A percentile compares a stretch with the other conserved stretches of the same genome.
These are phyloP conservation scores for Sciurus carolinensis DNA, from an alignment of 2,797 vertebrate genomes.

Conservation along the genomic window DNA sequence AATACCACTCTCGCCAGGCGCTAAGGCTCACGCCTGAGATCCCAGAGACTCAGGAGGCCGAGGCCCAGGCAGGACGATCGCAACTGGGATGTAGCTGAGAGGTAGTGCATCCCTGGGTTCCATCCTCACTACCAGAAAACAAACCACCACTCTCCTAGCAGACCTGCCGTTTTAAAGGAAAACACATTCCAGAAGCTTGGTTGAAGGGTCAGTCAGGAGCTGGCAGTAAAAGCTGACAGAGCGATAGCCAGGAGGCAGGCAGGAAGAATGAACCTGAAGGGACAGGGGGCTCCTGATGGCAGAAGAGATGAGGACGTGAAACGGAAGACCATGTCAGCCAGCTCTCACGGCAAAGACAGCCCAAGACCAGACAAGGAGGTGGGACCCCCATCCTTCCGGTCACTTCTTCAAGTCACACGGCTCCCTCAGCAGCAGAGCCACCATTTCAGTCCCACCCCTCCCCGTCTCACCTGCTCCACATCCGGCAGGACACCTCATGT, in stretches of 20 bases:
- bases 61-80: too few species aligned
- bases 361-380: not conserved
- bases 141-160: not conserved
- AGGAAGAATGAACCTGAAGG: not conserved
- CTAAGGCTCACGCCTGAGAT: too few species aligned
- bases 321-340: not conserved
- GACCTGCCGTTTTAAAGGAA: not conserved
- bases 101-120: too few species aligned
- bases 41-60: too few species aligned
- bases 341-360: not conserved
- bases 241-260: not conserved
- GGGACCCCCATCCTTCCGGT: not conserved
- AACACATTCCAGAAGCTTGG: not conserved
- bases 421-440: rapidly evolving
- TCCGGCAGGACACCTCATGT: too few species aligned
- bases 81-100: too few species aligned
- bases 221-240: not conserved
- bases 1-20: too few species aligned
- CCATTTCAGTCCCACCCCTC: not conserved
- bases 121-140: too few species aligned
- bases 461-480: not conserved
- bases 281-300: not conserved
- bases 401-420: not conserved
- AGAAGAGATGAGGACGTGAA: not conserved
- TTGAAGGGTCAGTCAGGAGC: not conserved